Base-by-base conservation (phyloP, 2,888 invertebrate species). In the Aporophyla lueneburgensis region DNA sequence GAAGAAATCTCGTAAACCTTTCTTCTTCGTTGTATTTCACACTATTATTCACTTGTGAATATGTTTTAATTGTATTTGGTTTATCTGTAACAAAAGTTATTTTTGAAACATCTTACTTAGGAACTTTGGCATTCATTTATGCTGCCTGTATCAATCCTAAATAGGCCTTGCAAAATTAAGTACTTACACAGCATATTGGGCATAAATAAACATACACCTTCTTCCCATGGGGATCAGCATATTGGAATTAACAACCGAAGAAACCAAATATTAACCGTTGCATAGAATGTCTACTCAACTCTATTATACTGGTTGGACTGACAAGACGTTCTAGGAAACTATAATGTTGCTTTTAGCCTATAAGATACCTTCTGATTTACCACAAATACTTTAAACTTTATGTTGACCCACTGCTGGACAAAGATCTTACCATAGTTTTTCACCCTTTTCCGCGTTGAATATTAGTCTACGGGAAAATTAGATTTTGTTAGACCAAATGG, bases 1-100 rank as follows among this genome's bases (percentile, higher is more conserved):
- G 12, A 79, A 14, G n/a, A 54, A 72, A 66, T 61, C 49, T 66
- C 19, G 63, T 9, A 24, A 66, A 21, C 24, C 5, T 58, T 24
- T 40, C 40, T 51, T 46, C 43, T 27, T 49, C 58, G 46, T 33
- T 46, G 12, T 27, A 6, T 21, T 66, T 53, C 49, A 53, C 62
- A 51, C 2, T 21, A 5, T 14, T 2, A 43, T 51, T 82, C 40
- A 81, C 16, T 82, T 67, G 33, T 59, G 61, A 14, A 84, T 53
- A 24, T 51, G 62, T 43, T 74, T 84, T 51, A 84, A 73, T 71
- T 67, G 49, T 16, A 84, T 63, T 75, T 81, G 59, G 16, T 78
- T 65, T 59, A 74, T 62, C 84, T 84, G 85, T 9, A 84, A 84
- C 40, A 74, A 70, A 27, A 49, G 2, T 49, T 33, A 24, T 61